phyloP scores from a whole-genome alignment of 2,113 vertebrate genomes.

The Dicerorhinus sumatrensis region DNA sequence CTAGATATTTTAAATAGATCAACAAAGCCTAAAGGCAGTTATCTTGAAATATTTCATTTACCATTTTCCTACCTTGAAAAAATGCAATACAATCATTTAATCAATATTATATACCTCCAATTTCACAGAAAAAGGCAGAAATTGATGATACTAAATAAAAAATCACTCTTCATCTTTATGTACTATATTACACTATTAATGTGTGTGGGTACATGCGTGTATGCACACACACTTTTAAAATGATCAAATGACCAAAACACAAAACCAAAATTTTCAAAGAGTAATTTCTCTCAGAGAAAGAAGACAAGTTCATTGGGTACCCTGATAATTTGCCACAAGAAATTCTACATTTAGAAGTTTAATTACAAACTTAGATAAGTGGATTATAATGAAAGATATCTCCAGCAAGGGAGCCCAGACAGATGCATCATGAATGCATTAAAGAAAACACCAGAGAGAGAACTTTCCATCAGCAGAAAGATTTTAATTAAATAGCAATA shows the following conservation, averaged over 20 bases:
- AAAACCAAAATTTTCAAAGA: constrained; percentile 53
- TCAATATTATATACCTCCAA: neutral
- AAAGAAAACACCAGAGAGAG: constrained; percentile 89
- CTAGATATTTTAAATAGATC: constrained; percentile 8
- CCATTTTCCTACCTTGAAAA: neutral
- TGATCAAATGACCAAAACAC: constrained; percentile 23
- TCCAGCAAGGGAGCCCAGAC: constrained; percentile 86
- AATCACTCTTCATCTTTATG: neutral
- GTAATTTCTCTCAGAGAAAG: constrained; percentile 62
- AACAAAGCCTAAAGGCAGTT: neutral
- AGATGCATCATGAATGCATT: constrained; percentile 89
- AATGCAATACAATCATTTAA: neutral
- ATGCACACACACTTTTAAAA: neutral
- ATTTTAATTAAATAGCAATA: constrained; percentile 90
- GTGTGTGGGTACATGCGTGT: neutral
- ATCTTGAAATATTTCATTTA: constrained; percentile 28
- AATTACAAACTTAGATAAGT: constrained; percentile 90
- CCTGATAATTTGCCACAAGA: constrained; percentile 82
- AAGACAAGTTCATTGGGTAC: constrained; percentile 66
- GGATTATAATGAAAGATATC: constrained; percentile 90
- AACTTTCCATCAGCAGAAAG: constrained; percentile 86
- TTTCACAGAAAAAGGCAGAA: constrained; percentile 32
- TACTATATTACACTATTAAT: neutral
- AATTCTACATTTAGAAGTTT: constrained; percentile 89
- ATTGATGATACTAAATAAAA: neutral